Evolutionary conservation across 2,888 invertebrate species (phyloP).

Genomic region (Zaprionus bogoriensis): DNA sequence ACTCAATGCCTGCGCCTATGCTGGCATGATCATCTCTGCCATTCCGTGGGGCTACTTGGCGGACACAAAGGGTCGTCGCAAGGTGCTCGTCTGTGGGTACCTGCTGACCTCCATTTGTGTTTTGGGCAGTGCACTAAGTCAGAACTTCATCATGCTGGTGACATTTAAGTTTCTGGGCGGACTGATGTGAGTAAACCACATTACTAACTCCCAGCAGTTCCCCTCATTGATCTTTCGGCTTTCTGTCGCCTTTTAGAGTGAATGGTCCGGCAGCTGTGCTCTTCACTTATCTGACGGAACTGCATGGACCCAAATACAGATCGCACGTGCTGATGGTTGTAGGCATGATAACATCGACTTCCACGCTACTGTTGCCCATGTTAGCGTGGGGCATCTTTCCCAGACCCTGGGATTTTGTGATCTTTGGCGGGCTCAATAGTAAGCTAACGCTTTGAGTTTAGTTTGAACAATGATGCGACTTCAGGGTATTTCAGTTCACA

Average conservation of each 20-base stretch:
- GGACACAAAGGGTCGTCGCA: slow-evolving; percentile 88
- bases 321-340: slow-evolving; percentile 86
- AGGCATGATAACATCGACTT: slow-evolving; percentile 87
- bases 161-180: slow-evolving; percentile 89
- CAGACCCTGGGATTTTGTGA: slow-evolving; percentile 84
- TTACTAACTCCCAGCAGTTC: too few relatives aligned
- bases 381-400: slow-evolving; percentile 90
- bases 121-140: slow-evolving; percentile 86
- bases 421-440: slow-evolving; percentile 82
- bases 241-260: slow-evolving; percentile 81
- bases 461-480: not conserved
- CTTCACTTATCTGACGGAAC: slow-evolving; percentile 89
- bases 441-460: slow-evolving; percentile 26
- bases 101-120: slow-evolving; percentile 87
- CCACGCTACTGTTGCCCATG: slow-evolving; percentile 86
- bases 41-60: slow-evolving; percentile 91
- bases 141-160: slow-evolving; percentile 87
- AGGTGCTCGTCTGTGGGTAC: slow-evolving; percentile 87
- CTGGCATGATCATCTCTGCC: slow-evolving; percentile 91
- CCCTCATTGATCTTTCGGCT: not conserved
- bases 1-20: slow-evolving; percentile 88
- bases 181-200: slow-evolving; percentile 86
- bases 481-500: slow-evolving; percentile 58
- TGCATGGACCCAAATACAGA: slow-evolving; percentile 87
- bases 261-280: slow-evolving; percentile 90